Base-by-base conservation (phyloP, 2,797 vertebrate genomes). In the Esox masquinongy region DNA sequence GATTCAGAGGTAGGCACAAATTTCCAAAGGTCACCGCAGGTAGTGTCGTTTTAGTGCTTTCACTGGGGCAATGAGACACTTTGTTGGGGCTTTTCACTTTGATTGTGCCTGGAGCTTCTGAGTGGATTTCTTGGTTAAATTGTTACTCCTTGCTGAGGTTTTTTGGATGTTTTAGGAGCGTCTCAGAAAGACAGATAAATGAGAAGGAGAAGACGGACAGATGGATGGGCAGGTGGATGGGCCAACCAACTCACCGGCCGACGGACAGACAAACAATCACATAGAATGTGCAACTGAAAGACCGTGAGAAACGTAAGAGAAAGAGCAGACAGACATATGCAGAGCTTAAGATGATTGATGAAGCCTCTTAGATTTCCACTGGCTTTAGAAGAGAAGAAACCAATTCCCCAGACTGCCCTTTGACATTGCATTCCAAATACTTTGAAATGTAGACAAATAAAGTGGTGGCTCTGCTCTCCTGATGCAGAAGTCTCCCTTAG, bases 341-440 rank as follows among this genome's bases (percentile, higher is more conserved):
- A 22, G 53, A 22, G 19, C 53, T 22, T 9, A n/a, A 56, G 53
- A 43, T 56, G 51, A n/a, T 56, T 56, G 51, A 56, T 56, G 51
- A 56, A 56, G 51, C 17, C 17, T 47, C 9, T n/a, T 51, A 5
- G 50, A 0, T 19, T 56, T 56, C 19, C 51, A n/a, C 19, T 56
- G 17, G 17, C 51, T 19, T 56, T 7, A 22, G 51, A 8, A 56
- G 53, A 56, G 53, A 56, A 56, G 53, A 9, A 56, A 56, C 53
- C 53, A 56, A 56, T 56, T 56, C 53, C 53, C 53, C 53, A 56
- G n/a, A 7, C 19, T 8, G 9, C 53, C 19, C 8, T 56, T 9
- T 56, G 53, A 56, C 53, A 11, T 36, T 2, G 5, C 43, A 77
- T 77, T 81, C 75, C 31, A 76, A 50, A 68, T 34, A 68, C 7